Evolutionary conservation across 1,140 invertebrate genomes (phyloP).

Genomic region (Pseudomyrmex concolor): DNA sequence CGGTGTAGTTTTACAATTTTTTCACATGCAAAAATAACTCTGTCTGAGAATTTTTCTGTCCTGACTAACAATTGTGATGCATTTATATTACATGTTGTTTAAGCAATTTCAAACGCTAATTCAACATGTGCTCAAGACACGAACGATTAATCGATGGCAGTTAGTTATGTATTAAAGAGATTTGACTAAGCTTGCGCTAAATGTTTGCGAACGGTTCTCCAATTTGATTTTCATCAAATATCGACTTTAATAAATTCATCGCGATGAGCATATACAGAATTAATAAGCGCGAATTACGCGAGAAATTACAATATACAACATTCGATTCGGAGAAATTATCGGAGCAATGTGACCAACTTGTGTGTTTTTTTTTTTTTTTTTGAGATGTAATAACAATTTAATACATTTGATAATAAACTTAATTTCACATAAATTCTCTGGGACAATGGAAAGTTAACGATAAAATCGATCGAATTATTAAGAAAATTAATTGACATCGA

Average conservation of each 20-base stretch:
- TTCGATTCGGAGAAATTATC: slow-evolving; percentile 42
- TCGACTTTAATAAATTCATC: slow-evolving; percentile 30
- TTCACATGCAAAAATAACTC: no score
- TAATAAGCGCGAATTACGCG: slow-evolving; percentile 37
- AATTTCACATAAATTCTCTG: not conserved
- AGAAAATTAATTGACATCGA: slow-evolving; percentile 4
- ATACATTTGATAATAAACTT: not conserved
- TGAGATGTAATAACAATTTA: not conserved
- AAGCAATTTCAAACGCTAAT: no score
- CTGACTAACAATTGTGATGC: no score
- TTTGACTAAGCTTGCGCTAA: slow-evolving; percentile 34
- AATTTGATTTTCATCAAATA: slow-evolving; percentile 56
- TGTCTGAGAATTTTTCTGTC: no score
- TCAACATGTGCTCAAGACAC: not conserved
- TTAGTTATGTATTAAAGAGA: not conserved
- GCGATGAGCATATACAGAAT: slow-evolving; percentile 40
- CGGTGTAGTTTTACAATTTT: no score
- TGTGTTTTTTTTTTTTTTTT: not conserved
- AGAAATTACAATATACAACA: not conserved
- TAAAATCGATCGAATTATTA: not conserved
- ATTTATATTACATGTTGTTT: no score
- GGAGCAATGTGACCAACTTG: not conserved
- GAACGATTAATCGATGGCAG: slow-evolving; percentile 14
- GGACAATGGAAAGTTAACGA: not conserved
- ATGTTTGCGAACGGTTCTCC: slow-evolving; percentile 27